These are phyloP conservation scores for Hypotaenidia okinawae DNA, from an alignment of 2,797 vertebrate genomes.

Conservation along the genomic window DNA sequence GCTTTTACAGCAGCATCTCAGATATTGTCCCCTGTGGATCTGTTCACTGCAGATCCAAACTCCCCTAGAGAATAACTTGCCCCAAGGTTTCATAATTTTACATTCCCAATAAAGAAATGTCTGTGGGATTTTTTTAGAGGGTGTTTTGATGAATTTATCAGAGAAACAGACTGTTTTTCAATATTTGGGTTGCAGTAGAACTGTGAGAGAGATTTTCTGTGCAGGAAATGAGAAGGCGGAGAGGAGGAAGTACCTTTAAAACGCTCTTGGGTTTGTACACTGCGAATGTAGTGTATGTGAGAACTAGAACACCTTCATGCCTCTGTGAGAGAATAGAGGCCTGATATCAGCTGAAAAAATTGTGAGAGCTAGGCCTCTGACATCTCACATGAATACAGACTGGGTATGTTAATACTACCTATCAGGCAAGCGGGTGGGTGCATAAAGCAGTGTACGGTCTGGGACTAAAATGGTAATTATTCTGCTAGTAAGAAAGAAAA, in stretches of 20 bases:
- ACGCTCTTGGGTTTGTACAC: constrained; percentile 4
- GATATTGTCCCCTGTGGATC: not conserved
- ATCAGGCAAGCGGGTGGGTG: not conserved
- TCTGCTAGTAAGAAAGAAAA: no score
- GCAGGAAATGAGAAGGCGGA: constrained; percentile 54
- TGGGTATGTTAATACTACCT: not conserved
- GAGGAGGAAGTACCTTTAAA: constrained; percentile 53
- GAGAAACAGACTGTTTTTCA: constrained; percentile 62
- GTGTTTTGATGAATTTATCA: not conserved
- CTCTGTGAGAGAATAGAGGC: not conserved
- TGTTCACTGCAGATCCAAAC: not conserved
- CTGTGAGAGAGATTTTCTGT: constrained; percentile 11
- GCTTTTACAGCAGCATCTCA: not conserved
- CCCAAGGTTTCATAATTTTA: not conserved
- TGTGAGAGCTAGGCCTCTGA: not conserved
- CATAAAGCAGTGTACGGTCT: not conserved
- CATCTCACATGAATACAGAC: not conserved
- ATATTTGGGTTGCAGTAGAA: constrained; percentile 53
- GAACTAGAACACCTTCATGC: not conserved
- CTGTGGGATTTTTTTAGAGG: not conserved
- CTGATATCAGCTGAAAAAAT: not conserved
- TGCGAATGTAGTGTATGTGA: not conserved
- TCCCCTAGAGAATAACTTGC: not conserved
- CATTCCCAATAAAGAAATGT: not conserved
- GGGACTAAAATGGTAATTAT: not conserved